phyloP scores from a whole-genome alignment of 2,888 invertebrate species.

The Thysanoteuthis rhombus region DNA sequence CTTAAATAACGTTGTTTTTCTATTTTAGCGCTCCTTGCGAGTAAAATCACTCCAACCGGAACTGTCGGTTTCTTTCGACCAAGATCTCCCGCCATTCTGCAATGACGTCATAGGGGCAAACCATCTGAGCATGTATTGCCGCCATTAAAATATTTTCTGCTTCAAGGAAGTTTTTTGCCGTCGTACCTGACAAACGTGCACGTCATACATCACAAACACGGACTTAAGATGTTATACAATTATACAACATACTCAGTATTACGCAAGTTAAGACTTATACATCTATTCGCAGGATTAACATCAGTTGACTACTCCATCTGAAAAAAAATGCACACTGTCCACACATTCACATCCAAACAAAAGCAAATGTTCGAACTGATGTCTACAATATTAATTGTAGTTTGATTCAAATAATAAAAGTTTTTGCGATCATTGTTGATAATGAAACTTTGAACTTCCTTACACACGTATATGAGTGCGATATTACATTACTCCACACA shows the following conservation, averaged over 20 bases:
- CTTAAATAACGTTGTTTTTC: not conserved
- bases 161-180: not conserved
- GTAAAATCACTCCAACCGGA: not conserved
- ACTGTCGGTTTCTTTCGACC: not conserved
- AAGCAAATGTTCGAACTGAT: not conserved
- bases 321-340: not conserved
- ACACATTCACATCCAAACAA: not conserved
- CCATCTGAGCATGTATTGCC: not conserved
- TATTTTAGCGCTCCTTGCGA: not conserved
- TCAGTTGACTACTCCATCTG: not conserved
- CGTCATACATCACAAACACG: not conserved
- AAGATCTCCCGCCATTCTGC: not conserved
- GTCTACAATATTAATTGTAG: not conserved
- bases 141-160: not conserved
- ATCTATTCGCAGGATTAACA: not conserved
- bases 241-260: not conserved
- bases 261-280: not conserved
- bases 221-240: not conserved
- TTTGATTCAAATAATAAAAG: not conserved
- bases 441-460: not conserved
- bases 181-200: not conserved
- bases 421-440: not conserved
- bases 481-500: not conserved
- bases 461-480: not conserved
- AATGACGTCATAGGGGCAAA: not conserved